Evolutionary conservation across 2,797 vertebrate species (phyloP), one percentile per base, ranked within the genome.

Genomic region (Cygnus olor): DNA sequence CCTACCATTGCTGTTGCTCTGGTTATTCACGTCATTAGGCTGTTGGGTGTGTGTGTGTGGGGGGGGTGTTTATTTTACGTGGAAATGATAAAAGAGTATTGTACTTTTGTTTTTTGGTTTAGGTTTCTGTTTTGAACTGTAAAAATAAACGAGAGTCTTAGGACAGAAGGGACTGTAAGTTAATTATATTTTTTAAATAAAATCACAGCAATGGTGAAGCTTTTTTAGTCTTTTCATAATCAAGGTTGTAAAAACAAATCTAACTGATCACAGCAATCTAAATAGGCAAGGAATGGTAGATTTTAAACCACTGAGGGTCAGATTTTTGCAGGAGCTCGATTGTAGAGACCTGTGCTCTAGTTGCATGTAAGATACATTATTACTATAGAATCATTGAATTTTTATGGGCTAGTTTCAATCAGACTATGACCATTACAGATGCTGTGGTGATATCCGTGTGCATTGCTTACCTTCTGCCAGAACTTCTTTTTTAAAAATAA

Each of bases 41-140:
- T 40, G 6, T 16, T 7, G 1, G 6, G 6, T 6, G 3, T 30
- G 8, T 42, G 14, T 7, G 1, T n/a, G n/a, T n/a, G n/a, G n/a
- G 8, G 7, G 2, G 10, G 20, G 58, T 9, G 14, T 16, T 5
- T 61, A 28, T 28, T 53, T 15, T 27, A 21, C 21, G 9, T 6
- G 51, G 49, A 70, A 70, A 70, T 30, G 9, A 5, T 70, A 36
- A 28, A 18, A 38, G 6, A 13, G 10, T 22, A 9, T 21, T 22
- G 42, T 5, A 30, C 14, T 44, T 22, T 3, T 32, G 28, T 15
- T 32, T 32, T 22, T 53, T 53, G 51, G 51, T 28, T 53, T 53
- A 28, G 51, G 15, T 28, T 53, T 65, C 28, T 22, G 28, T 65
- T 64, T 42, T 44, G 9, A 22, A 44, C 28, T 65, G 63, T 65